Base-by-base conservation (phyloP, 1,140 invertebrate species). In the Bemisia tabaci region DNA sequence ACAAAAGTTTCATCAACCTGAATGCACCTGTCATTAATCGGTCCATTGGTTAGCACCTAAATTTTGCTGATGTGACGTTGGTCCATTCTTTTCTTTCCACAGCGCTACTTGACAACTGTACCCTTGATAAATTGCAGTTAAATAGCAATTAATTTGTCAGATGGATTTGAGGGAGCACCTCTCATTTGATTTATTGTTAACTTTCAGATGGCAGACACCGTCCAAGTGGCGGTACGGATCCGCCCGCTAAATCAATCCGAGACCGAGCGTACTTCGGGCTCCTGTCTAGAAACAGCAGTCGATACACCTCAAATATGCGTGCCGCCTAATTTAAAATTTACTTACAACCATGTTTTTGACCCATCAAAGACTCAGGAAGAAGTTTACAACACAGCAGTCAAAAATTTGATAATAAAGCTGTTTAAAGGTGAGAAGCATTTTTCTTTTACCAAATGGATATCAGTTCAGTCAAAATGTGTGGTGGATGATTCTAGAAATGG, bases 281-380 rank as follows among this genome's bases (percentile, higher is more conserved):
- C 67, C 48, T 72, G 71, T 66, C 59, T 72, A 2, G 79, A 85
- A 48, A 81, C 84, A 0, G 77, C 86, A 22, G 70, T 78, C 2
- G 80, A 81, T 21, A 75, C 84, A 62, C 83, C 83, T 1, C 90
- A 92, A 77, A 83, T 92, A 22, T 78, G 81, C n/a, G 82, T 95
- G 0, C 82, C 83, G 22, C 80, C 79, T 2, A 88, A 91, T 25
- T 84, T 89, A 71, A 79, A 84, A 0, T 97, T 94, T 72, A 94
- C 92, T 0, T 97, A 87, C 75, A 95, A 96, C 76, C 84, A 90
- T 80, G 91, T 94, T 0, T 91, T 94, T 72, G 80, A 84, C 65
- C 79, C 84, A 27, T 79, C 85, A 48, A 79, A 85, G 21, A 79
- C 78, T 0, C 93, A 97, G 74, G 79, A 85, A 26, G 79, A 85